Percentiles rank a stretch among this genome's conserved stretches.
These are phyloP conservation scores for Ectemnius continuus DNA, from an alignment of 2,888 invertebrate genomes.

Conservation along the genomic window DNA sequence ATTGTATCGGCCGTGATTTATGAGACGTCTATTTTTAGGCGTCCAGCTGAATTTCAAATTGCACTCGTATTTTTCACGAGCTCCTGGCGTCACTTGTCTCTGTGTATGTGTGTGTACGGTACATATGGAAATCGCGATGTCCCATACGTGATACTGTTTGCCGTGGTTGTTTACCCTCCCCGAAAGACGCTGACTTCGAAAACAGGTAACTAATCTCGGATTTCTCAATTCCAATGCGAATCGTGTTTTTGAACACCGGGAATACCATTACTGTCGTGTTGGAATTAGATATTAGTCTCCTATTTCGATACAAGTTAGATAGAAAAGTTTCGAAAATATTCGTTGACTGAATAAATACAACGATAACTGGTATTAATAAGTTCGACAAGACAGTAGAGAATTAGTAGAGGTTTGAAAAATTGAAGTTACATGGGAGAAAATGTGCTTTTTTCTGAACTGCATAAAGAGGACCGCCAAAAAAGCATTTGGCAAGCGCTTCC, in stretches of 20 bases:
- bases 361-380: no score
- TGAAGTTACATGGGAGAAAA: neutral
- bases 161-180: neutral
- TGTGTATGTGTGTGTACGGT: neutral
- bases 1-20: conserved; percentile 26
- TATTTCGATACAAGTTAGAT: no score
- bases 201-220: neutral
- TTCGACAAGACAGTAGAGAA: no score
- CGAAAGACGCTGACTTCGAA: neutral
- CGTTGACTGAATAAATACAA: no score
- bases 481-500: conserved; percentile 7
- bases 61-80: neutral
- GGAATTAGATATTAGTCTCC: no score
- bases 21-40: conserved; percentile 24
- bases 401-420: neutral
- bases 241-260: neutral
- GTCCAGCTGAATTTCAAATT: conserved; percentile 8
- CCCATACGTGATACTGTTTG: neutral
- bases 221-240: no score
- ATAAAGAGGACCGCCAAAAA: neutral
- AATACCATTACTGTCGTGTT: no score
- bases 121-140: conserved; percentile 11
- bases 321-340: no score
- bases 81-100: neutral
- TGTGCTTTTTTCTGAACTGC: neutral